Conservation (phyloP, 1,140 invertebrate genomes). For the Solenopsis invicta region DNA sequence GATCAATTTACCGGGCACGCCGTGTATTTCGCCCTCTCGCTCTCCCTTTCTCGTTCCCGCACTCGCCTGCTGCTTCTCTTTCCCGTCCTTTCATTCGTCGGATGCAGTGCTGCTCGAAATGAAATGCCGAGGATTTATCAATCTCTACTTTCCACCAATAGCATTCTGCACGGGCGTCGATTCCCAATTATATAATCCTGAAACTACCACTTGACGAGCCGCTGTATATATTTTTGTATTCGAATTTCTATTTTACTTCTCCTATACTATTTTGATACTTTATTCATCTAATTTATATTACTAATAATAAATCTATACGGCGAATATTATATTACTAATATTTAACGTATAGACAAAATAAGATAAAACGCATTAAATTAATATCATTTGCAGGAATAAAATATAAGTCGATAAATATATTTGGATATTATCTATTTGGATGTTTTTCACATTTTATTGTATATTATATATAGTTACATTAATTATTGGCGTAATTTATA, state of each 20-base stretch:
- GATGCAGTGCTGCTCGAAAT: constrained; percentile 48
- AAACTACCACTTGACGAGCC: constrained; percentile 47
- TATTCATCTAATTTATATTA: not conserved
- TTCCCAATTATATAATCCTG: constrained; percentile 70
- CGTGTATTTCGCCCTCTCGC: constrained; percentile 51
- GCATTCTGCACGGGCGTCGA: constrained; percentile 49
- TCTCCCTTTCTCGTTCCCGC: constrained; percentile 29
- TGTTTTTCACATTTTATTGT: not conserved
- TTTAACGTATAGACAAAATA: not conserved
- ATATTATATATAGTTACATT: constrained; percentile 12
- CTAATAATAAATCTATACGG: not conserved
- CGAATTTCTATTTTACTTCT: not conserved
- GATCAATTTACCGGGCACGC: constrained; percentile 75
- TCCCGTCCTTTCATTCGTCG: constrained; percentile 46
- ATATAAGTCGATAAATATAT: not conserved
- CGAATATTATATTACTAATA: not conserved
- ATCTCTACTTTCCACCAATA: constrained; percentile 70
- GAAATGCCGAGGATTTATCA: constrained; percentile 72
- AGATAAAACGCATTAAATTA: not conserved
- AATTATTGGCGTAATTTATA: constrained; percentile 34
- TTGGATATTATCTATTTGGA: not conserved
- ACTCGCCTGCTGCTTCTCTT: not conserved
- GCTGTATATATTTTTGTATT: not conserved
- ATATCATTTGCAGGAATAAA: not conserved
- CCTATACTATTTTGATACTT: not conserved